Conservation (phyloP, 2,113 vertebrate species). For the Gymnorhina tibicen region DNA sequence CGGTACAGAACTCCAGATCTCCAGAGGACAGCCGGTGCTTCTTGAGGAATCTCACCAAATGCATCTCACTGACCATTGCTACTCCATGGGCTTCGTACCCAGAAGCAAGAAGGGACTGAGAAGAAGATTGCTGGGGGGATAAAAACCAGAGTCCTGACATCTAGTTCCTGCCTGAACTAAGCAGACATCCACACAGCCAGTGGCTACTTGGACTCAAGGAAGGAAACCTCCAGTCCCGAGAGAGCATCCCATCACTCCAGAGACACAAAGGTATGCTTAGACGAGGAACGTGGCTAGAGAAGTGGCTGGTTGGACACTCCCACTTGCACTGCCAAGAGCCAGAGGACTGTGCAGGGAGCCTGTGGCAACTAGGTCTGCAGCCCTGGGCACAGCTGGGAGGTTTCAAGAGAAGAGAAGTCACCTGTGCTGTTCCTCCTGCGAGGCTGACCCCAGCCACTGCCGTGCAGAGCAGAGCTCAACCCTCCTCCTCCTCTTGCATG, state of each 20-base stretch:
- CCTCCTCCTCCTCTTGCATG: background rate
- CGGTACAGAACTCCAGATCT: background rate
- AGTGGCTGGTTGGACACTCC: background rate
- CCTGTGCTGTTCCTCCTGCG: background rate
- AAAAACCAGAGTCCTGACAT: background rate
- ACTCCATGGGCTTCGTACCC: rapidly evolving
- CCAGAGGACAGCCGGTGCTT: background rate
- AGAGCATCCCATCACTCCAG: background rate
- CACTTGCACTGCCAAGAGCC: rapidly evolving
- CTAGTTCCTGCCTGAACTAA: background rate
- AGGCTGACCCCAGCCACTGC: background rate
- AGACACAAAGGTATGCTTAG: background rate
- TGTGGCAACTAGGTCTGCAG: background rate
- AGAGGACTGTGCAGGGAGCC: background rate
- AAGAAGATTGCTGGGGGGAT: background rate
- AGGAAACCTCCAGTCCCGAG: background rate
- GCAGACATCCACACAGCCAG: background rate
- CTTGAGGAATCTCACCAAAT: background rate
- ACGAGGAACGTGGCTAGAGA: rapidly evolving
- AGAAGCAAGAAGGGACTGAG: background rate
- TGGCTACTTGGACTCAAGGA: rapidly evolving
- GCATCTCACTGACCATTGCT: background rate
- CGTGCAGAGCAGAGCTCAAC: background rate
- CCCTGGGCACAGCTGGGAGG: background rate
- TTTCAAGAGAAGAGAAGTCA: background rate